phyloP scores from a whole-genome alignment of 2,113 vertebrate genomes.

The Austrofundulus limnaeus region DNA sequence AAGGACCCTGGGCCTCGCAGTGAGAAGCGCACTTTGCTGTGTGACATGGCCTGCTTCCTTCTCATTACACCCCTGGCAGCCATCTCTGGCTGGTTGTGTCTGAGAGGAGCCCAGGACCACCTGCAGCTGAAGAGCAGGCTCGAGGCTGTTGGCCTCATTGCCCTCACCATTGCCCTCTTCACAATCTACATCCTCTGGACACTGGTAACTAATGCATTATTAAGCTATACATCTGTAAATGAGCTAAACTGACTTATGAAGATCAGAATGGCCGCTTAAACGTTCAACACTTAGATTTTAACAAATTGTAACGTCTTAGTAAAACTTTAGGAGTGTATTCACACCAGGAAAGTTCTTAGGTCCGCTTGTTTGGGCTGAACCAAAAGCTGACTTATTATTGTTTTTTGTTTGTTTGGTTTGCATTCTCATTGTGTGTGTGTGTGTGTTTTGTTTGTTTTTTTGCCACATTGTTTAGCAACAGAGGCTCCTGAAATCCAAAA shows the following conservation, averaged over 20 bases:
- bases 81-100: conserved; percentile 95
- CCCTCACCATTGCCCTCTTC: conserved; percentile 96
- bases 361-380: no score
- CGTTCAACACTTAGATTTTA: not conserved
- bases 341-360: no score
- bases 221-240: not conserved
- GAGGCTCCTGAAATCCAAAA: no score
- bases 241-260: not conserved
- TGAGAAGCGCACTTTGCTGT: conserved; percentile 95
- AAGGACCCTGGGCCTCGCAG: conserved; percentile 92
- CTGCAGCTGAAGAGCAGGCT: conserved; percentile 93
- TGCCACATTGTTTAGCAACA: no score
- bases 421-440: no score
- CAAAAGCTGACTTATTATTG: no score
- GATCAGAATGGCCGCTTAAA: not conserved
- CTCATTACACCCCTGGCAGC: conserved; percentile 95
- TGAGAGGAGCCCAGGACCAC: conserved; percentile 94
- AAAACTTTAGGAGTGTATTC: no score
- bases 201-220: conserved; percentile 78
- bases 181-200: conserved; percentile 99
- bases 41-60: conserved; percentile 96
- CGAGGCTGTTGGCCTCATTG: conserved; percentile 95
- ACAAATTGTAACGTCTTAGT: not conserved
- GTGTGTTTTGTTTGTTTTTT: no score
- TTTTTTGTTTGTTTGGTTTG: no score